Conservation (phyloP, 2,797 vertebrate species). For the Anguilla pacifica region DNA sequence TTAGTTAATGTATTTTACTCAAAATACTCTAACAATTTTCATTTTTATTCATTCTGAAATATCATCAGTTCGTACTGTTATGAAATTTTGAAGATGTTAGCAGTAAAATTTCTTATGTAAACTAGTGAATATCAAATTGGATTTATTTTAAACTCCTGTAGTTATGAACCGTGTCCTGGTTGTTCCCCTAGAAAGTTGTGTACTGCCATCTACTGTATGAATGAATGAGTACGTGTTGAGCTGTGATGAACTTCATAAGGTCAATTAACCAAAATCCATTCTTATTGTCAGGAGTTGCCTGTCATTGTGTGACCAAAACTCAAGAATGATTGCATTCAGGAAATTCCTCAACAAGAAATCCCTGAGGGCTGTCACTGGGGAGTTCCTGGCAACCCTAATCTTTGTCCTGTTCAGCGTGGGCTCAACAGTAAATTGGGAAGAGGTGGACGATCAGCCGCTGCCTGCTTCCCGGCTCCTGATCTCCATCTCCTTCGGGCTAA, state of each 20-base stretch:
- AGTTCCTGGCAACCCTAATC: slow-evolving; percentile 89
- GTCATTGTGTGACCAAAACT: slow-evolving; percentile 73
- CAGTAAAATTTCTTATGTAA: too few species aligned
- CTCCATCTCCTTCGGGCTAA: slow-evolving; percentile 92
- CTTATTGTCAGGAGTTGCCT: slow-evolving; percentile 79
- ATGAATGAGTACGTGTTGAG: not conserved
- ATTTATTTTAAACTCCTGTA: too few species aligned
- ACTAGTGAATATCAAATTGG: too few species aligned
- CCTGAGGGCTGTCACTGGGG: slow-evolving; percentile 90
- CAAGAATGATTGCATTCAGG: slow-evolving; percentile 89
- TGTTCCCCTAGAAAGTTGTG: not conserved
- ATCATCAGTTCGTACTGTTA: too few species aligned
- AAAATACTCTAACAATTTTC: too few species aligned
- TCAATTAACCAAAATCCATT: not conserved
- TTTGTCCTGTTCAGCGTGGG: slow-evolving; percentile 90
- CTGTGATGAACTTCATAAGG: not conserved
- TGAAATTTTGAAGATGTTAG: too few species aligned
- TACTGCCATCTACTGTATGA: not conserved
- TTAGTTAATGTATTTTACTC: too few species aligned
- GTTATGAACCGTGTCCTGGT: not conserved
- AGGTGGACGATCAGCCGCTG: slow-evolving; percentile 70
- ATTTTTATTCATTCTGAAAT: too few species aligned
- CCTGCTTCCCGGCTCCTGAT: slow-evolving; percentile 88
- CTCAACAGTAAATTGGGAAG: slow-evolving; percentile 89
- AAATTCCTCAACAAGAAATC: slow-evolving; percentile 93